A percentile compares a stretch with the other conserved stretches of the same genome.
phyloP scores from a whole-genome alignment of 2,797 vertebrate species.

The Sphenopsis melanotis region DNA sequence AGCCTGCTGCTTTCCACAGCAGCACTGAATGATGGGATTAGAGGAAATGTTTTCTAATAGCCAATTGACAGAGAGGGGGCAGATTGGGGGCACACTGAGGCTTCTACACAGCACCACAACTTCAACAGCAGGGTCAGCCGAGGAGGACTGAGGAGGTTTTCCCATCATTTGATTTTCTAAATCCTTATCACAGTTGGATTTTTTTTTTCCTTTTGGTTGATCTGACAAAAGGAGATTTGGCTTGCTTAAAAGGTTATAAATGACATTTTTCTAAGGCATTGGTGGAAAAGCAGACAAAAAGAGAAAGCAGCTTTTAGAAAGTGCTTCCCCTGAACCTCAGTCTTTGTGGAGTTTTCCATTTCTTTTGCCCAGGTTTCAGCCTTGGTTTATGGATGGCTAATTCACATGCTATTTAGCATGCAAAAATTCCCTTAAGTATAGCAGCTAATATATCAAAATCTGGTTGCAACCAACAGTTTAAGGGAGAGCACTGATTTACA shows the following conservation, averaged over 20 bases:
- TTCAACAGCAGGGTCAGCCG: neutral
- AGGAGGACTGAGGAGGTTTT: neutral
- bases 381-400: neutral
- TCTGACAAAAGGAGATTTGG: neutral
- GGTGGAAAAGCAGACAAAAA: neutral
- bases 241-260: neutral
- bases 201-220: neutral
- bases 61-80: neutral
- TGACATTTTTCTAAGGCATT: neutral
- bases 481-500: neutral
- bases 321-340: neutral
- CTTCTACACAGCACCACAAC: neutral
- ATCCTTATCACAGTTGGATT: neutral
- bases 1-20: conserved; percentile 43
- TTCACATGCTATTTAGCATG: neutral
- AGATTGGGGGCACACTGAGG: neutral
- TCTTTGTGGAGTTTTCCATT: neutral
- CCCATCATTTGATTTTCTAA: neutral
- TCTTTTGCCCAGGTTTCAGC: neutral
- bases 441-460: neutral
- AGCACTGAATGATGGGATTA: conserved; percentile 31
- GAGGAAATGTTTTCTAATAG: conserved; percentile 20
- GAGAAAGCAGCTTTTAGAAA: neutral
- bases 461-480: neutral
- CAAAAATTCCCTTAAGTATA: neutral